Evolutionary conservation across 2,888 invertebrate genomes (phyloP).

Genomic region (Microplitis deprimator): DNA sequence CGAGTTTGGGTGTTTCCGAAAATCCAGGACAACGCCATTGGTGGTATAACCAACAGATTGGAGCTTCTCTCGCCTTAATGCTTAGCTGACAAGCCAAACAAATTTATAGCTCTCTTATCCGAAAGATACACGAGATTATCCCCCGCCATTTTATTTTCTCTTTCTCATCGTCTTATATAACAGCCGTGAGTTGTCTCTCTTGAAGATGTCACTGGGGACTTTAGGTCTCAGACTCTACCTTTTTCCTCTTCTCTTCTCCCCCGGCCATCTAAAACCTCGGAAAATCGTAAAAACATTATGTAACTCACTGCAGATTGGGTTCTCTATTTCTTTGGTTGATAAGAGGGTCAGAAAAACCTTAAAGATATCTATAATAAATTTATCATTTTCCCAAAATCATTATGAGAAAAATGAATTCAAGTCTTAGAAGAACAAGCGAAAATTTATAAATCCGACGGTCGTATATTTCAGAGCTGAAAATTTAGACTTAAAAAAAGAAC

Average conservation of each 20-base stretch:
- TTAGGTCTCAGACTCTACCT: slow-evolving; percentile 32
- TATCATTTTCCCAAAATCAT: slow-evolving; percentile 35
- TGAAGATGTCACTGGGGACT: slow-evolving; percentile 49
- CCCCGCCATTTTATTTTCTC: slow-evolving; percentile 45
- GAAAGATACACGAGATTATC: slow-evolving; percentile 70
- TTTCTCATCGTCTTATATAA: slow-evolving; percentile 14
- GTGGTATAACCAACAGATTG: slow-evolving; percentile 61
- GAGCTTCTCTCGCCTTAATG: slow-evolving; percentile 63
- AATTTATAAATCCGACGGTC: slow-evolving; percentile 42
- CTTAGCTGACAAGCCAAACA: slow-evolving; percentile 68
- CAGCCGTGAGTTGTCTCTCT: neutral
- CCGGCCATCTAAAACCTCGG: slow-evolving; percentile 20
- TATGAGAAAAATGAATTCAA: neutral
- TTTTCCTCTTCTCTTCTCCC: slow-evolving; percentile 42
- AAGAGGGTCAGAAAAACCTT: slow-evolving; percentile 64
- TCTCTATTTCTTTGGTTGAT: slow-evolving; percentile 20
- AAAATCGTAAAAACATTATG: slow-evolving; percentile 39
- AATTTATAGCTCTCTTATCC: slow-evolving; percentile 71
- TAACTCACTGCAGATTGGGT: slow-evolving; percentile 27
- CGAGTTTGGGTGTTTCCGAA: slow-evolving; percentile 42
- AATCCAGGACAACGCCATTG: slow-evolving; percentile 56
- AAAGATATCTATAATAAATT: slow-evolving; percentile 65
- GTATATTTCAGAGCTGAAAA: slow-evolving; percentile 47
- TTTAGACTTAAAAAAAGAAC: slow-evolving; percentile 31
- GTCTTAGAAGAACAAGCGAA: too few species aligned